phyloP scores from a whole-genome alignment of 2,888 invertebrate species.

The Drosophila maculinotata region DNA sequence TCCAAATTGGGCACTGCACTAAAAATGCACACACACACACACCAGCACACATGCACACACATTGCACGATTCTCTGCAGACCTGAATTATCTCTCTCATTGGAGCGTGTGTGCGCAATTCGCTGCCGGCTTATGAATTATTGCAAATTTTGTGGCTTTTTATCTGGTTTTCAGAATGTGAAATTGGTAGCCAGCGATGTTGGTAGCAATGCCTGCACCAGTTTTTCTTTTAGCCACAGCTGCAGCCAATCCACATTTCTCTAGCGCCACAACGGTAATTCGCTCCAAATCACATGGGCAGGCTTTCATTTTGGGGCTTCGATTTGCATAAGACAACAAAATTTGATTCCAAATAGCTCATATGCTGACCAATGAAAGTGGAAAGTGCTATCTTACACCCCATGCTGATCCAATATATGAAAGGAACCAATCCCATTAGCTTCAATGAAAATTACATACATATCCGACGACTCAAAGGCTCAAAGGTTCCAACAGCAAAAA shows the following conservation, averaged over 20 bases:
- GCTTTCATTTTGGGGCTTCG: constrained; percentile 67
- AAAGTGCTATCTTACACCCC: constrained; percentile 34
- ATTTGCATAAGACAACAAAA: constrained; percentile 65
- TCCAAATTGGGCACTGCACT: constrained; percentile 63
- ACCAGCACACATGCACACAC: background rate
- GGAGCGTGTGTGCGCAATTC: constrained; percentile 58
- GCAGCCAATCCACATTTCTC: constrained; percentile 58
- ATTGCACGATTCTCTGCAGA: constrained; percentile 50
- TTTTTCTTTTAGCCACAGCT: constrained; percentile 41
- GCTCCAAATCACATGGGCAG: constrained; percentile 69
- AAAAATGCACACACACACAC: background rate
- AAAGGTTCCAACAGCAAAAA: constrained; percentile 1
- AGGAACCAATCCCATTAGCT: background rate
- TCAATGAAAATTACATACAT: no score
- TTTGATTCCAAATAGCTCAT: constrained; percentile 14
- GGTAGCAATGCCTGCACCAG: constrained; percentile 45
- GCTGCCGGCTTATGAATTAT: constrained; percentile 77
- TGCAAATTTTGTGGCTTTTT: constrained; percentile 72
- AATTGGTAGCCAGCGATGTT: constrained; percentile 60
- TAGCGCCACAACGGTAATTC: constrained; percentile 72
- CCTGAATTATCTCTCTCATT: constrained; percentile 55
- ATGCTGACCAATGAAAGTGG: constrained; percentile 27
- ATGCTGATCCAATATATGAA: constrained; percentile 15
- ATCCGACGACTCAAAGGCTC: background rate
- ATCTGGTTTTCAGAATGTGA: constrained; percentile 80